Conservation (phyloP, 2,113 vertebrate genomes). For the Ailuropoda melanoleuca region DNA sequence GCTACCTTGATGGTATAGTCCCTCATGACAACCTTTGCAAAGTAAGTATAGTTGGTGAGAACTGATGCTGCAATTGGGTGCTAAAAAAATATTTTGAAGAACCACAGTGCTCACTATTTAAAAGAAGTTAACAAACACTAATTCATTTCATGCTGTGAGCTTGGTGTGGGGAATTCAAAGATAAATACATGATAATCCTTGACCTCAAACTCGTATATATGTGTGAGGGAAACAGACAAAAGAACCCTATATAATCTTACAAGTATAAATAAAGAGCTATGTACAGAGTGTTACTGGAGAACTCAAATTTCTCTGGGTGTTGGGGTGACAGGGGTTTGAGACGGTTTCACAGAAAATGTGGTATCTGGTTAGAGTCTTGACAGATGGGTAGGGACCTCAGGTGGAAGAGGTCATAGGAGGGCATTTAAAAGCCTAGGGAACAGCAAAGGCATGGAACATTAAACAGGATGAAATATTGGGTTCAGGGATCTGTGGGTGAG, state of each 20-base stretch:
- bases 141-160: slow-evolving; percentile 1
- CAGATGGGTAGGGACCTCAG: not conserved
- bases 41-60: slow-evolving; percentile 32
- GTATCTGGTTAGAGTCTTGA: slow-evolving; percentile 33
- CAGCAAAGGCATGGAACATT: not conserved
- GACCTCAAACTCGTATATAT: slow-evolving; percentile 31
- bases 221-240: not conserved
- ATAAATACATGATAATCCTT: slow-evolving; percentile 31
- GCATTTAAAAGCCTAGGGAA: not conserved
- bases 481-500: not conserved
- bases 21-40: slow-evolving; percentile 4
- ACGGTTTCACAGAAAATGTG: slow-evolving; percentile 3
- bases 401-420: not conserved
- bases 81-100: not conserved
- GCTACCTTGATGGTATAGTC: not conserved
- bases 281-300: not conserved
- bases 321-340: not conserved
- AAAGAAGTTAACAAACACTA: slow-evolving; percentile 32
- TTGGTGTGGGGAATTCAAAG: not conserved
- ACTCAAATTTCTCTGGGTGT: slow-evolving; percentile 1
- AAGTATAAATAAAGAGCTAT: not conserved
- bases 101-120: not conserved
- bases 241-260: slow-evolving; percentile 6
- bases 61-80: not conserved
- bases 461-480: not conserved